Percentiles rank a stretch among this genome's conserved stretches.
Conservation (phyloP, 1,140 invertebrate species). For the Oncopodura yosiiana region DNA sequence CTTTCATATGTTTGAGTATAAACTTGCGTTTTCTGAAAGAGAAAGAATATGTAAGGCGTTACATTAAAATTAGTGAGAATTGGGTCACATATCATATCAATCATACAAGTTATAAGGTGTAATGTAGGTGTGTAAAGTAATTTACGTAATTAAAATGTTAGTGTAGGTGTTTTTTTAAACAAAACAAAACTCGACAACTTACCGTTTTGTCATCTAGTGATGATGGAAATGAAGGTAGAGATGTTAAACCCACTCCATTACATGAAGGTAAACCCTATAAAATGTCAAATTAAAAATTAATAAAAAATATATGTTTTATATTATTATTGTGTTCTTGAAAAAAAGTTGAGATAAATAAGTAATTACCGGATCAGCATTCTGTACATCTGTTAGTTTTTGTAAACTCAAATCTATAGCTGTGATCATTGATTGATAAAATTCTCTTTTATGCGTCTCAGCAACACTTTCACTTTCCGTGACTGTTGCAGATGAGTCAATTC, state of each 20-base stretch:
- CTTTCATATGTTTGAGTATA: slow-evolving; percentile 11
- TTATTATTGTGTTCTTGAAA: no score
- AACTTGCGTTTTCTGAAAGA: background rate
- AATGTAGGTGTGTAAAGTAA: no score
- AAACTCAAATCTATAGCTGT: background rate
- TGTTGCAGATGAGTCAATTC: background rate
- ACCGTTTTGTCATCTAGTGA: slow-evolving; percentile 8
- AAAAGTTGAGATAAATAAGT: background rate
- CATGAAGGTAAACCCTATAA: slow-evolving; percentile 17
- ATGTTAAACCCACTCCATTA: slow-evolving; percentile 16
- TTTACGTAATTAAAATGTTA: no score
- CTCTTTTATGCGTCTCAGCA: no score
- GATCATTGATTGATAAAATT: slow-evolving; percentile 21
- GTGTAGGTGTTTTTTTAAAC: background rate
- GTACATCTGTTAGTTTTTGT: background rate
- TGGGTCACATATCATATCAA: no score
- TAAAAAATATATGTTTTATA: background rate
- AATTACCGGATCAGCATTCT: slow-evolving; percentile 17
- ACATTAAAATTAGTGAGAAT: no score
- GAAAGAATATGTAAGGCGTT: no score
- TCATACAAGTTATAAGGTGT: no score
- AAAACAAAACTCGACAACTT: background rate
- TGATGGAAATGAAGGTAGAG: slow-evolving; percentile 13
- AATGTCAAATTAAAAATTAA: background rate
- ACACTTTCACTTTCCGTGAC: no score